Evolutionary conservation across 2,797 vertebrate species (phyloP).

Genomic region (Ctenopoma multispine): DNA sequence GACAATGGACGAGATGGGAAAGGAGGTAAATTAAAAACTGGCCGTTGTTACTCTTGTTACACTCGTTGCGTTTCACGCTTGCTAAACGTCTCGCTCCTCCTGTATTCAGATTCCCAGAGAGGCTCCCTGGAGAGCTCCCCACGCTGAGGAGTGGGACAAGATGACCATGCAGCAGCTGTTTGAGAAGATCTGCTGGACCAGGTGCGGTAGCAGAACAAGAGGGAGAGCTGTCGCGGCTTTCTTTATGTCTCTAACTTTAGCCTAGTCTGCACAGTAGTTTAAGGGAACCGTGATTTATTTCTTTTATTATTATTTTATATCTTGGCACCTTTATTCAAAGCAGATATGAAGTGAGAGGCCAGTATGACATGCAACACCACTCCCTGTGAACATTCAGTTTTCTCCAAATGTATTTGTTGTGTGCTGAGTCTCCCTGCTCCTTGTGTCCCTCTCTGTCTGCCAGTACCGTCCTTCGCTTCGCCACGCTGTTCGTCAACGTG

Average conservation of each 20-base stretch:
- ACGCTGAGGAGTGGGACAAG: constrained; percentile 95
- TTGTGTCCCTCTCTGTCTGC: not conserved
- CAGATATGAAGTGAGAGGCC: no score
- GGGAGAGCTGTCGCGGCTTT: no score
- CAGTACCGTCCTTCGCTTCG: constrained; percentile 88
- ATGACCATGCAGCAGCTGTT: constrained; percentile 95
- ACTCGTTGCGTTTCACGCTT: not conserved
- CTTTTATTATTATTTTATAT: no score
- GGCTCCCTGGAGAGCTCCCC: constrained; percentile 95
- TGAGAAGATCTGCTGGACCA: constrained; percentile 94
- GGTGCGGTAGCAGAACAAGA: constrained; percentile 71
- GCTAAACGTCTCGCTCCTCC: not conserved
- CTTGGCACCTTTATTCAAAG: no score
- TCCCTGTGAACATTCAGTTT: no score
- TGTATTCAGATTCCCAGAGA: constrained; percentile 91
- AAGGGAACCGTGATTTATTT: no score
- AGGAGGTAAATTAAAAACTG: constrained; percentile 84
- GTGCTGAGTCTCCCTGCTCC: no score
- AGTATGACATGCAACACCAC: no score
- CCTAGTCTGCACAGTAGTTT: no score
- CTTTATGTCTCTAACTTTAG: no score
- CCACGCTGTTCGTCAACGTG: constrained; percentile 93
- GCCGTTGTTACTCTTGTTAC: not conserved
- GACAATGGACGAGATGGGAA: constrained; percentile 95
- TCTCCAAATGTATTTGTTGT: no score